These are phyloP conservation scores for Chelon auratus DNA, from an alignment of 2,797 vertebrate genomes.

Conservation along the genomic window DNA sequence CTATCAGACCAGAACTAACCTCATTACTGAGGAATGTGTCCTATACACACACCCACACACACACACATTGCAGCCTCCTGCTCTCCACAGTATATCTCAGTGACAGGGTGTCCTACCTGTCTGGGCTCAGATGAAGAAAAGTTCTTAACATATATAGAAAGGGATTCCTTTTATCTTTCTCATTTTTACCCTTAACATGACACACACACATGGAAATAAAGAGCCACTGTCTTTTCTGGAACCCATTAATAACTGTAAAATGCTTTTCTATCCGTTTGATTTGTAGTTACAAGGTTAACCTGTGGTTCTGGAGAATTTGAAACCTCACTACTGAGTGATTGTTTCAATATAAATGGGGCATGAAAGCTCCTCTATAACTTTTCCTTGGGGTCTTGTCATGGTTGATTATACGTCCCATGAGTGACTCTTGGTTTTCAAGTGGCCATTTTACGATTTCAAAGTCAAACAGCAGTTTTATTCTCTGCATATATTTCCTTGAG, in stretches of 20 bases:
- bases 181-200: slow-evolving; percentile 38
- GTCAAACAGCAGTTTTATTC: slow-evolving; percentile 13
- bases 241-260: slow-evolving; percentile 82
- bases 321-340: slow-evolving; percentile 81
- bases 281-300: slow-evolving; percentile 83
- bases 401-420: slow-evolving; percentile 69
- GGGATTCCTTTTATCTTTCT: slow-evolving; percentile 58
- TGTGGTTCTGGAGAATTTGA: slow-evolving; percentile 77
- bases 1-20: slow-evolving; percentile 72
- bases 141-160: slow-evolving; percentile 49
- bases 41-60: background rate
- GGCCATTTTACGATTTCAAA: slow-evolving; percentile 35
- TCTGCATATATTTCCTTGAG: background rate
- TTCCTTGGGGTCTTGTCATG: slow-evolving; percentile 74
- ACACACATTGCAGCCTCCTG: slow-evolving; percentile 37
- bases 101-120: slow-evolving; percentile 48
- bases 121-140: slow-evolving; percentile 14
- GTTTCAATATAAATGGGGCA: slow-evolving; percentile 83
- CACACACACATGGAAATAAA: slow-evolving; percentile 58
- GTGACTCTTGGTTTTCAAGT: slow-evolving; percentile 64
- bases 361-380: slow-evolving; percentile 78
- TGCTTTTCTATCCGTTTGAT: slow-evolving; percentile 81
- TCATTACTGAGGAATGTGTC: slow-evolving; percentile 79
- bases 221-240: slow-evolving; percentile 77
- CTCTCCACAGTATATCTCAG: slow-evolving; percentile 43